Conservation (phyloP, 1,140 invertebrate species). For the Bombus superbus region DNA sequence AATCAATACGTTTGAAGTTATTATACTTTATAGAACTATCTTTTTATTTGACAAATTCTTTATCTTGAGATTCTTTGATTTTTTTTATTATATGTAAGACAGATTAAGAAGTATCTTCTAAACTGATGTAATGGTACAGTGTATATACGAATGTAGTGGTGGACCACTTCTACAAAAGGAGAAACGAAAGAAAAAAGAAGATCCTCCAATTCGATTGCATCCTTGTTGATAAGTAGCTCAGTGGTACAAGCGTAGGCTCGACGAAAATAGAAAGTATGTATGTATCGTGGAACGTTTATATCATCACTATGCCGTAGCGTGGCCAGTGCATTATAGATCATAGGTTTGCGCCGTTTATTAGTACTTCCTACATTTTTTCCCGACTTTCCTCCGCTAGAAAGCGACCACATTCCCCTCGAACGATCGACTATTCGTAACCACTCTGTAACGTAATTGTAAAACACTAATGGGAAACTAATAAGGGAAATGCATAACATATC, state of each 20-base stretch:
- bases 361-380: constrained; percentile 34
- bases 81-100: neutral
- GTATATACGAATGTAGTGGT: neutral
- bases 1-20: neutral
- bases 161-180: constrained; percentile 4
- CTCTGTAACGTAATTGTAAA: neutral
- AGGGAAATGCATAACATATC: neutral
- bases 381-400: constrained; percentile 39
- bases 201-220: constrained; percentile 6
- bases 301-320: neutral
- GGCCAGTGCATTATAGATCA: neutral
- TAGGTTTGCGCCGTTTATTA: neutral
- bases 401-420: constrained; percentile 4
- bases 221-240: constrained; percentile 56
- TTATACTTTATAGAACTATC: neutral
- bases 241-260: constrained; percentile 19
- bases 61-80: neutral
- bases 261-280: constrained; percentile 45
- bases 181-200: neutral
- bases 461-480: no score
- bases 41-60: neutral
- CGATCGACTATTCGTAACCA: neutral
- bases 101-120: neutral
- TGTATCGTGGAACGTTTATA: constrained; percentile 12
- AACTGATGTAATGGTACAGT: no score